These are phyloP conservation scores for Pantala flavescens DNA, from an alignment of 1,140 invertebrate species.

Conservation along the genomic window DNA sequence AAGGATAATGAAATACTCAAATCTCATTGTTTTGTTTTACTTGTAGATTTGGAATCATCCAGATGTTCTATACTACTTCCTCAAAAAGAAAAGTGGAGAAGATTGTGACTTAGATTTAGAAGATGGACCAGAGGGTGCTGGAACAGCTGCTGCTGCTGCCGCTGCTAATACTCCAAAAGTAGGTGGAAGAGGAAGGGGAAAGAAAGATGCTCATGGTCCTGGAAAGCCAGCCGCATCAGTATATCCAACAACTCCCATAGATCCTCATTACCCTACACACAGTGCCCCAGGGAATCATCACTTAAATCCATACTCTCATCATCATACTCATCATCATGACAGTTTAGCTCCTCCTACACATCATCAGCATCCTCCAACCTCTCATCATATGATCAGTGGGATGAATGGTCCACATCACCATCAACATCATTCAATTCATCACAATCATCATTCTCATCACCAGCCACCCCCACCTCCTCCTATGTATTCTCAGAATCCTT, in stretches of 20 bases:
- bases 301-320: not conserved
- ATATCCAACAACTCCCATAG: not conserved
- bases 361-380: conserved; percentile 7
- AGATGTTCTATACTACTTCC: conserved; percentile 86
- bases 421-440: not conserved
- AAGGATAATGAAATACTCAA: too few species aligned
- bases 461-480: conserved; percentile 11
- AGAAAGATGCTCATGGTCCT: conserved; percentile 8
- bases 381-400: conserved; percentile 10
- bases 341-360: not conserved
- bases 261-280: not conserved
- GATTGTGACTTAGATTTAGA: conserved; percentile 88
- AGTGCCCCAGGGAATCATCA: not conserved
- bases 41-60: conserved; percentile 96
- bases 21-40: not conserved
- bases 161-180: conserved; percentile 21
- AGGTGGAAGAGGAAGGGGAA: conserved; percentile 24
- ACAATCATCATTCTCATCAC: not conserved
- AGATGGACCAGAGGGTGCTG: conserved; percentile 47
- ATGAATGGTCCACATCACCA: not conserved
- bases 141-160: conserved; percentile 27
- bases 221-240: not conserved
- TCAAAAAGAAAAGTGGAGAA: conserved; percentile 69
- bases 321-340: conserved; percentile 12
- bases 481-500: conserved; percentile 11